Base-by-base conservation (phyloP, 2,888 invertebrate genomes). In the Nomada ruficornis region DNA sequence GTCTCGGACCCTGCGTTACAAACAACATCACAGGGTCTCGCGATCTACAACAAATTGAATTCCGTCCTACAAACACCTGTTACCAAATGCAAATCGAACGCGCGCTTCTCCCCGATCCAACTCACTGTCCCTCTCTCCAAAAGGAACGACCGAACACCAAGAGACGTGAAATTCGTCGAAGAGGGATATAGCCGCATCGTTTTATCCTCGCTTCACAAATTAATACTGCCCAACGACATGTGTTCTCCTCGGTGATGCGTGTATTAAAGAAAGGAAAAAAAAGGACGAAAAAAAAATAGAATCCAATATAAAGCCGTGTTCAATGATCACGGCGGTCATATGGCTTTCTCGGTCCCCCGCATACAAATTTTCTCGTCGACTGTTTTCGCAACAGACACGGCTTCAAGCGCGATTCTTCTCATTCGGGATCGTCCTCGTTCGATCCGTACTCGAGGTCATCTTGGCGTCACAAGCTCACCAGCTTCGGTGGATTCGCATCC, bases 381-480 rank as follows among this genome's bases (percentile, higher is more conserved):
- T 83, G 73, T 77, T 62, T 77, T 62, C 26, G 60, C 42, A 60
- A 64, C 18, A 79, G 60, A 68, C 29, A 54, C 26, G 60, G 62
- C 23, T 74, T 36, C 1, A 18, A 18, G 23, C 23, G 11, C 47
- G 15, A 50, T 9, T 60, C 44, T 71, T 82, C 60, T 90, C 82
- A 90, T 82, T 92, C 90, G 62, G 90, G 83, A 75, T 92, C 90
- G 54, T 92, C 86, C 52, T 92, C 89, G 72, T 88, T 88, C 23
- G 90, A 90, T 74, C 85, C 87, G 54, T 89, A 89, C 64, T 89
- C 89, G 72, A 85, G 69, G 52, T 91, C 89, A 15, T 92, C 93
- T 91, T 93, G 93, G 92, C 94, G 94, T 97, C 97, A 97, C 95
- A 98, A 97, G 92, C 97, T 97, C 94, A 98, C 97, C 92, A 98